Evolutionary conservation across 2,797 vertebrate genomes (phyloP).

Genomic region (Florisuga fusca): DNA sequence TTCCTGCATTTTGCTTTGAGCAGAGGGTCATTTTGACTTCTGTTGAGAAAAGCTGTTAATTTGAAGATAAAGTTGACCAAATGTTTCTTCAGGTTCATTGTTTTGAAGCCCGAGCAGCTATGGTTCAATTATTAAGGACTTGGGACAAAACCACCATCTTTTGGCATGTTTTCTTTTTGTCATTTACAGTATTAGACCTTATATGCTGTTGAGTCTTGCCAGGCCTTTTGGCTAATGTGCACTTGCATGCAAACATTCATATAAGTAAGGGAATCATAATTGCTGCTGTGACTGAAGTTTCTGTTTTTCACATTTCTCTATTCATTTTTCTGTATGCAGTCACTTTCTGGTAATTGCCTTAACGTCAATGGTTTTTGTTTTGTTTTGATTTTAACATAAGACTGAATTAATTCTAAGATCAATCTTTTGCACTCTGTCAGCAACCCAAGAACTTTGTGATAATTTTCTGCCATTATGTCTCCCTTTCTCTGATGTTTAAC

Average conservation of each 20-base stretch:
- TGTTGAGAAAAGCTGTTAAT: neutral
- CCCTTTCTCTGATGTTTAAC: neutral
- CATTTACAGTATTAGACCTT: neutral
- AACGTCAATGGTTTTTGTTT: neutral
- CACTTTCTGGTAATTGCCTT: neutral
- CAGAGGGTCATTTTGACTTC: neutral
- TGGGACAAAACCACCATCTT: neutral
- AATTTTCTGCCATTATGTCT: neutral
- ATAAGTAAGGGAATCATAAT: neutral
- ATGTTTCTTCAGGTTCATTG: neutral
- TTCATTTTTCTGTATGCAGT: neutral
- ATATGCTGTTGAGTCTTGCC: neutral
- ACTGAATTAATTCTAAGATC: neutral
- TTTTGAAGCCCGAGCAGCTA: neutral
- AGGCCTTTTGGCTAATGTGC: neutral
- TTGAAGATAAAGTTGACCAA: neutral
- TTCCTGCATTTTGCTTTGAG: neutral
- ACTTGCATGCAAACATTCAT: neutral
- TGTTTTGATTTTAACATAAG: neutral
- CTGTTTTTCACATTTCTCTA: neutral
- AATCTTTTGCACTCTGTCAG: neutral
- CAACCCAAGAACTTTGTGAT: neutral
- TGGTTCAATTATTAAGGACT: neutral
- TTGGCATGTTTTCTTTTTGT: neutral
- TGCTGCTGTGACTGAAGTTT: neutral